Conservation (phyloP, 2,888 invertebrate genomes). For the Chymomyza amoena region DNA sequence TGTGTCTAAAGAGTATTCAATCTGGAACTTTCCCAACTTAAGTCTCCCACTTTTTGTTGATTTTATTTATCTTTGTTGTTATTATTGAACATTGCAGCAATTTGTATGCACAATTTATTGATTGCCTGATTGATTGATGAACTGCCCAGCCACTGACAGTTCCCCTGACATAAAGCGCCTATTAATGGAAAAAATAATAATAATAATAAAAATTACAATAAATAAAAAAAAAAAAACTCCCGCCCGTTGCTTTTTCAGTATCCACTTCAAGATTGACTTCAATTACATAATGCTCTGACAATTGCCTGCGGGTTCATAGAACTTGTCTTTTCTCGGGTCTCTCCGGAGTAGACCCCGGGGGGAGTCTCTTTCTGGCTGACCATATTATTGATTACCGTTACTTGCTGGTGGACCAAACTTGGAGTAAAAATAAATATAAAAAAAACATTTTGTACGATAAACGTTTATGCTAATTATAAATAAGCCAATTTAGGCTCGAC, state of each 20-base stretch:
- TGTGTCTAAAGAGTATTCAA: background rate
- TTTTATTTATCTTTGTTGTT: constrained; percentile 3
- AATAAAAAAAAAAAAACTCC: background rate
- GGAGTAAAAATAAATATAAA: background rate
- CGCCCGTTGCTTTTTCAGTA: background rate
- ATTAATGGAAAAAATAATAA: constrained; percentile 17
- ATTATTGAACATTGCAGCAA: constrained; percentile 49
- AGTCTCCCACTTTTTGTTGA: background rate
- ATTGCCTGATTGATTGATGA: constrained; percentile 62
- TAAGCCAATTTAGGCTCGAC: constrained; percentile 51
- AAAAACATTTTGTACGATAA: background rate
- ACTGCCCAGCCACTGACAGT: constrained; percentile 52
- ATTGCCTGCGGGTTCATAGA: constrained; percentile 55
- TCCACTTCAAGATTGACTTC: background rate
- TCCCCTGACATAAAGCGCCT: constrained; percentile 61
- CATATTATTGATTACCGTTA: background rate
- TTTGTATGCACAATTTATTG: constrained; percentile 71
- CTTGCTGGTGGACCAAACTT: background rate
- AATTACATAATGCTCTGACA: constrained; percentile 28
- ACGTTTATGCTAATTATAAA: constrained; percentile 57
- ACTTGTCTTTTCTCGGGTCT: constrained; percentile 30
- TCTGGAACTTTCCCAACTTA: background rate
- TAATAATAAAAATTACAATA: constrained; percentile 17
- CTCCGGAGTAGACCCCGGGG: background rate
- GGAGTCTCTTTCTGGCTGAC: background rate